Evolutionary conservation across 2,888 invertebrate species (phyloP).

Genomic region (Thymelicus acteon): DNA sequence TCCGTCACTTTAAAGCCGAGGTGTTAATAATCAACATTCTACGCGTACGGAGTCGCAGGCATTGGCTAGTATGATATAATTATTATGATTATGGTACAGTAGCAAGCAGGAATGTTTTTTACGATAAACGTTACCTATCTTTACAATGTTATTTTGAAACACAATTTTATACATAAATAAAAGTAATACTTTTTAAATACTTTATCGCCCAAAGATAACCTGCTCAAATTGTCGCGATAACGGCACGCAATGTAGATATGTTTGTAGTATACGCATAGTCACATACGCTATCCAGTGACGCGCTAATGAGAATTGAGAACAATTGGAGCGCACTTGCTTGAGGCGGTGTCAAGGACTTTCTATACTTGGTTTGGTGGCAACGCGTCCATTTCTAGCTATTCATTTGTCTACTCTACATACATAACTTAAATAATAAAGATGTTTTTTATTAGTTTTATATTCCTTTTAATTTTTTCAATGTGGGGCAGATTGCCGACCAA

Average conservation of each 20-base stretch:
- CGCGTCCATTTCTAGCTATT: too few relatives aligned
- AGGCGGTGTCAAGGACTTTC: slow-evolving; percentile 1
- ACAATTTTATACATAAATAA: neutral
- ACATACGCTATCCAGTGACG: neutral
- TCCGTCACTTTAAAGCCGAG: too few relatives aligned
- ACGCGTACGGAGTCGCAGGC: too few relatives aligned
- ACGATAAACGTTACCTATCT: neutral
- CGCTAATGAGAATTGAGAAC: slow-evolving; percentile 6
- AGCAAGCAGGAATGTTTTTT: too few relatives aligned
- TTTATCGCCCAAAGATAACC: neutral
- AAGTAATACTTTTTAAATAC: neutral
- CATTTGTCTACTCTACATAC: too few relatives aligned
- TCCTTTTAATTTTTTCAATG: too few relatives aligned
- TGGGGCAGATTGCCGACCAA: too few relatives aligned
- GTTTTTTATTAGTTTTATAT: too few relatives aligned
- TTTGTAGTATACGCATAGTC: neutral
- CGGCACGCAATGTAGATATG: neutral
- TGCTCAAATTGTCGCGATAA: neutral
- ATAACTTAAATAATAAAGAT: too few relatives aligned
- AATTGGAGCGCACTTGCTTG: neutral
- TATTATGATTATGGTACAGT: too few relatives aligned
- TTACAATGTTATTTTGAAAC: neutral
- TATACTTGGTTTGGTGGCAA: neutral
- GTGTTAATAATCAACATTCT: too few relatives aligned
- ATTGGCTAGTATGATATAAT: too few relatives aligned